Base-by-base conservation (phyloP, 2,888 invertebrate species). In the Amorpha juglandis region DNA sequence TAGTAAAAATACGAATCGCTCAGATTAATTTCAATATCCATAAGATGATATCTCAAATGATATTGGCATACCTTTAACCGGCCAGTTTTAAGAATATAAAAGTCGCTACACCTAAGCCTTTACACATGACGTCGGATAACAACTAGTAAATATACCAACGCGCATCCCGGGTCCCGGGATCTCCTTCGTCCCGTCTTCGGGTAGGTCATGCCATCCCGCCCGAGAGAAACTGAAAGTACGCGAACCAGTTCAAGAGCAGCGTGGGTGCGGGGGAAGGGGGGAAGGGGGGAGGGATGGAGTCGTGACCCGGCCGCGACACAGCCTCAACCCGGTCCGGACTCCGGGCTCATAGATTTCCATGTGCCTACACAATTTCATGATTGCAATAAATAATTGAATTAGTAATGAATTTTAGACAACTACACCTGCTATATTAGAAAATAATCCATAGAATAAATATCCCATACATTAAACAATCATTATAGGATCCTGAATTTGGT, bases 171-270 rank as follows among this genome's bases (percentile, higher is more conserved):
- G 51, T 52, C 52, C 51, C 52, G 35, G 62, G 58, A 66, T 53
- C 38, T 16, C 16, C 33, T 6, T 6, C 33, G 48, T 55, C 69
- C 68, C 63, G 42, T 73, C 82, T 86, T 89, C 79, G 87, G 88
- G 88, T 88, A 89, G 88, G 88, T 89, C 88, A 88, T 83, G 86
- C 79, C 72, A 72, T 83, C 83, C 84, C 83, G 84, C 81, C 78
- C 78, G 77, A 77, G 77, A 78, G 88, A 89, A 90, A 89, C 81
- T 70, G 89, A 89, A 87, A 89, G 89, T 89, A 79, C 79, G 79
- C 79, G 77, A 84, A 85, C 85, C 86, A 83, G 88, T 90, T 90
- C 90, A 89, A 90, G 89, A 83, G 87, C 90, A 88, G 69, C 78
- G 71, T 70, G 71, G 73, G 68, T 70, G 64, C 66, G 70, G 71